Evolutionary conservation across 2,113 vertebrate species (phyloP).

Genomic region (Mesitornis unicolor): DNA sequence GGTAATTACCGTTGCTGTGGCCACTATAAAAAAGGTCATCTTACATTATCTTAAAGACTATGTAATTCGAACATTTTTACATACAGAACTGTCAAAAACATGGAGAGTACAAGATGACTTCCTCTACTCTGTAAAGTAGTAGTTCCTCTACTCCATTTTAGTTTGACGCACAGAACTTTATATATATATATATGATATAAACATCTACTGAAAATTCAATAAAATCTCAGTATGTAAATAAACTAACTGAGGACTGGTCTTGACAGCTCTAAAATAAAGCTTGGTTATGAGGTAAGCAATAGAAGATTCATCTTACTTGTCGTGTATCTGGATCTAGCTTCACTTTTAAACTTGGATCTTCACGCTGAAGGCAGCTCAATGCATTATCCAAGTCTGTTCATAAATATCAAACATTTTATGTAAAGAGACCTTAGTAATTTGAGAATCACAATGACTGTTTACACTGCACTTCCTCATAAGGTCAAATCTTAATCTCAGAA

Average conservation of each 20-base stretch:
- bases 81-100: not conserved
- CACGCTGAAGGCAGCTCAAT: slow-evolving; percentile 89
- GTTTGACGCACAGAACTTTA: not conserved
- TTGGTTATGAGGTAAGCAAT: not conserved
- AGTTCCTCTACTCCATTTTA: not conserved
- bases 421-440: not conserved
- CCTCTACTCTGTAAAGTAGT: not conserved
- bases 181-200: not conserved
- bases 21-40: not conserved
- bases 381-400: slow-evolving; percentile 89
- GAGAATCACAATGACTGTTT: not conserved
- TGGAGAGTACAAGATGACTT: not conserved
- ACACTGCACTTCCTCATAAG: not conserved
- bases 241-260: not conserved
- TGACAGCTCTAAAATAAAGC: not conserved
- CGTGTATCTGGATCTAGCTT: slow-evolving; percentile 81
- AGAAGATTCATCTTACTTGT: slow-evolving; percentile 67
- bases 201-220: not conserved
- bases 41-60: not conserved
- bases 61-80: not conserved
- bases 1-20: not conserved
- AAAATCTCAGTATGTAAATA: not conserved
- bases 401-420: not conserved
- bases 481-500: not conserved
- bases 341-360: slow-evolving; percentile 91